Percentiles rank a stretch among this genome's conserved stretches.
Evolutionary conservation across 2,113 vertebrate species (phyloP).

Genomic region (Leucosticte australis): DNA sequence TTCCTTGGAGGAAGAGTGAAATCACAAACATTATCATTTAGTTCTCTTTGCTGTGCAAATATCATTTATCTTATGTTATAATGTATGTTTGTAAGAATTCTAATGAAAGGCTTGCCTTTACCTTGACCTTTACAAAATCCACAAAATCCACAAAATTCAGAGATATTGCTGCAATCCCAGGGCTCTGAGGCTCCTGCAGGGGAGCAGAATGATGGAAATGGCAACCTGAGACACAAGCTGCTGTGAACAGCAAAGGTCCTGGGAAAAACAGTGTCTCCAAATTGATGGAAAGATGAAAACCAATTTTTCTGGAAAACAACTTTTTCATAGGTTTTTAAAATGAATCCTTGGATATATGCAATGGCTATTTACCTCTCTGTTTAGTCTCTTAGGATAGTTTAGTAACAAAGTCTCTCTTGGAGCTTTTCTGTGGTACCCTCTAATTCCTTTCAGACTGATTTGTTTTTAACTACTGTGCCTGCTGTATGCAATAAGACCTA

Average conservation of each 20-base stretch:
- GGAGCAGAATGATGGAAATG: not conserved
- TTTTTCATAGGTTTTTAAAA: not conserved
- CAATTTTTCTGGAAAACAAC: not conserved
- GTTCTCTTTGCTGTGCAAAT: slow-evolving; percentile 51
- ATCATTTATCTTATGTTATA: slow-evolving; percentile 25
- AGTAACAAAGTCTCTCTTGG: not conserved
- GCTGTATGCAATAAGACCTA: not conserved
- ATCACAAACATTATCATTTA: slow-evolving; percentile 21
- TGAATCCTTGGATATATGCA: not conserved
- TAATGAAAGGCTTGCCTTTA: slow-evolving; percentile 35
- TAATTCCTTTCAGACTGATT: not conserved
- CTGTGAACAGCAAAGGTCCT: not conserved
- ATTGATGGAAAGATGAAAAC: not conserved
- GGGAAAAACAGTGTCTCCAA: not conserved
- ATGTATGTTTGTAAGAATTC: slow-evolving; percentile 14
- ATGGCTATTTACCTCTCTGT: not conserved
- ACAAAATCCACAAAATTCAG: slow-evolving; percentile 28
- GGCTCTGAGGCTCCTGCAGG: not conserved
- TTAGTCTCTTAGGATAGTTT: not conserved
- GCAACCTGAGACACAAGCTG: not conserved
- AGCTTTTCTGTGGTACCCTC: not conserved
- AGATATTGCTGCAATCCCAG: not conserved
- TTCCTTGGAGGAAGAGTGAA: not conserved
- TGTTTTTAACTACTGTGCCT: not conserved
- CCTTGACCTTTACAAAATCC: slow-evolving; percentile 51